phyloP scores from a whole-genome alignment of 2,888 invertebrate genomes.

The Thereva nobilitata region DNA sequence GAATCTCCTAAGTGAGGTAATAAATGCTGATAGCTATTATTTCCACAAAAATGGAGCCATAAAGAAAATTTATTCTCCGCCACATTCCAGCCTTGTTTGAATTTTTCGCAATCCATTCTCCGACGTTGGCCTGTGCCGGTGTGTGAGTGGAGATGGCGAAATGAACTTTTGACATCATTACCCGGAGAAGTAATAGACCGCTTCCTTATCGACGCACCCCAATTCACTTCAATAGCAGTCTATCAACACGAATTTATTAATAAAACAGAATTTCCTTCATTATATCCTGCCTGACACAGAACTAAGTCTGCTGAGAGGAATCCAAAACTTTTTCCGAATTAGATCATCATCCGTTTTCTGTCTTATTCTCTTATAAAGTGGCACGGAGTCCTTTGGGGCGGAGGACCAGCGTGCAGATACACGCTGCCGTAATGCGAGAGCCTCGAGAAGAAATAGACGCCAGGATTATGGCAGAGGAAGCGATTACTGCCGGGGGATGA shows the following conservation, averaged over 20 bases:
- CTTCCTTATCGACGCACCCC: no score
- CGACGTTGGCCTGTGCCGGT: no score
- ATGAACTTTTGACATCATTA: no score
- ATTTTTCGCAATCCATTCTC: no score
- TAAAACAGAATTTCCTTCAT: constrained; percentile 39
- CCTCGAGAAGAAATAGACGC: constrained; percentile 40
- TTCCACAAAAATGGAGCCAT: no score
- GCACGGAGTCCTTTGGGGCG: constrained; percentile 1
- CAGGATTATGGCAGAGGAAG: constrained; percentile 40
- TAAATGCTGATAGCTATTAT: no score
- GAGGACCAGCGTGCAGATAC: constrained; percentile 33
- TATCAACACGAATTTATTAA: constrained; percentile 41
- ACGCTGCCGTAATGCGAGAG: constrained; percentile 38
- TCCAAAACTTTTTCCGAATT: constrained; percentile 39
- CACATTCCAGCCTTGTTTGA: no score
- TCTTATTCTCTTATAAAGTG: constrained; percentile 26
- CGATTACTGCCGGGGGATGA: constrained; percentile 28
- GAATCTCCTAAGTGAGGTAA: no score
- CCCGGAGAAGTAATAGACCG: no score
- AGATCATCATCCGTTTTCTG: constrained; percentile 33
- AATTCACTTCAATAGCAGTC: constrained; percentile 22
- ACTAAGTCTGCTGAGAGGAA: constrained; percentile 9
- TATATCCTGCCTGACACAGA: constrained; percentile 22
- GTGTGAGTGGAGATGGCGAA: no score
- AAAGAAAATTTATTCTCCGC: no score